Conservation (phyloP, 2,888 invertebrate species). For the Xestia c-nigrum region DNA sequence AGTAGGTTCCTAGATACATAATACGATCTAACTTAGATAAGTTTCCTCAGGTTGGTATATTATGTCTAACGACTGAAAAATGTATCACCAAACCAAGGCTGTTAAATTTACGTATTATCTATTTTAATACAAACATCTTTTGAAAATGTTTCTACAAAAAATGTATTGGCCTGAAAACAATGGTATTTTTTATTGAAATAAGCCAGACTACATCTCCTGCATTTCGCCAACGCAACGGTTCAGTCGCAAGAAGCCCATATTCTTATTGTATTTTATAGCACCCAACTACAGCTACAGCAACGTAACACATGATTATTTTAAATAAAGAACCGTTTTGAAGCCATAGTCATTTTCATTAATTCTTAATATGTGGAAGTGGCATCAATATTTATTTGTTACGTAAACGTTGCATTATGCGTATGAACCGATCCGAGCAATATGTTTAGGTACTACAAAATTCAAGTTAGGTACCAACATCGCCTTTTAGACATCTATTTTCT, state of each 20-base stretch:
- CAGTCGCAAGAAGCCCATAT: neutral
- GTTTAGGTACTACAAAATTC: neutral
- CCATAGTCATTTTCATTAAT: neutral
- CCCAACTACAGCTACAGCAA: no score
- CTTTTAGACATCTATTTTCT: slow-evolving; percentile 11
- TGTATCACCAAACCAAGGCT: neutral
- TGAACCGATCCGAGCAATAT: neutral
- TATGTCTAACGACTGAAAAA: neutral
- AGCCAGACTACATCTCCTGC: neutral
- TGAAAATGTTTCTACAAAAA: neutral
- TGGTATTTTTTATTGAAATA: neutral
- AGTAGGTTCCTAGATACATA: neutral
- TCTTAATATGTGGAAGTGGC: no score
- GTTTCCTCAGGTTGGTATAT: neutral
- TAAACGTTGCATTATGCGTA: neutral
- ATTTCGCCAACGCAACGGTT: neutral
- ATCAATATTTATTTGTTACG: neutral
- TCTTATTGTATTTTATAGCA: neutral
- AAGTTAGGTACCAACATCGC: neutral
- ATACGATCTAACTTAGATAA: neutral
- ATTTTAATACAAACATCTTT: neutral
- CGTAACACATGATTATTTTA: neutral
- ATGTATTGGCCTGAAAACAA: neutral
- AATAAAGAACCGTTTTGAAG: neutral
- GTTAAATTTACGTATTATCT: neutral